phyloP scores from a whole-genome alignment of 2,888 invertebrate species.

The Eulithis testata region DNA sequence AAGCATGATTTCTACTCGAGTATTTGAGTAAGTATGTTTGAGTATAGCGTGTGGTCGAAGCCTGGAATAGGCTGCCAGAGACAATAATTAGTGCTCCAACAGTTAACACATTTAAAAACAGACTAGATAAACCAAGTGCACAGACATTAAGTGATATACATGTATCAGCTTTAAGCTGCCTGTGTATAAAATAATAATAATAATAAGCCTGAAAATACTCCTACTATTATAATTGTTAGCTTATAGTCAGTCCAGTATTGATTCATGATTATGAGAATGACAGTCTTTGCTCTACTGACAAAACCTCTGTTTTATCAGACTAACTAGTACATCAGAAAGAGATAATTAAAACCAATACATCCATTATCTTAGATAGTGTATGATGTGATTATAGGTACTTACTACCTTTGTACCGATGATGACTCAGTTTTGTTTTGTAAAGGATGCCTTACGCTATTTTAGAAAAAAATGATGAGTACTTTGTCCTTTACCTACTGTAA shows the following conservation, averaged over 20 bases:
- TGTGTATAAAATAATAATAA: too few relatives aligned
- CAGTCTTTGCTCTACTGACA: neutral
- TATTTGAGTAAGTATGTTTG: too few relatives aligned
- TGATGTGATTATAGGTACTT: neutral
- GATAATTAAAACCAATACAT: conserved; percentile 1
- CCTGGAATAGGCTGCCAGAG: too few relatives aligned
- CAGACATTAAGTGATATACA: too few relatives aligned
- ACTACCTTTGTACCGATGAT: neutral
- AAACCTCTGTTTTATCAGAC: neutral
- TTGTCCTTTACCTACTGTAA: neutral
- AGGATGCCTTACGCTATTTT: neutral
- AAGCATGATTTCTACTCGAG: too few relatives aligned
- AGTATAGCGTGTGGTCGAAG: too few relatives aligned
- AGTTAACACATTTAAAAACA: too few relatives aligned
- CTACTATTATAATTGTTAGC: too few relatives aligned
- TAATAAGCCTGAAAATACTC: too few relatives aligned
- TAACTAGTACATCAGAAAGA: neutral
- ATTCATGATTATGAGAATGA: neutral
- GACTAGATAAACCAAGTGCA: too few relatives aligned
- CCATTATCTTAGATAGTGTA: neutral
- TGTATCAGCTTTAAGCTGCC: too few relatives aligned
- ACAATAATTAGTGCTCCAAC: too few relatives aligned
- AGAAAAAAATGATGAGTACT: neutral
- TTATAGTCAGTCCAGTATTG: neutral
- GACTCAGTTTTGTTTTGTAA: neutral